phyloP scores from a whole-genome alignment of 2,888 invertebrate genomes.

The Incurvaria masculella region DNA sequence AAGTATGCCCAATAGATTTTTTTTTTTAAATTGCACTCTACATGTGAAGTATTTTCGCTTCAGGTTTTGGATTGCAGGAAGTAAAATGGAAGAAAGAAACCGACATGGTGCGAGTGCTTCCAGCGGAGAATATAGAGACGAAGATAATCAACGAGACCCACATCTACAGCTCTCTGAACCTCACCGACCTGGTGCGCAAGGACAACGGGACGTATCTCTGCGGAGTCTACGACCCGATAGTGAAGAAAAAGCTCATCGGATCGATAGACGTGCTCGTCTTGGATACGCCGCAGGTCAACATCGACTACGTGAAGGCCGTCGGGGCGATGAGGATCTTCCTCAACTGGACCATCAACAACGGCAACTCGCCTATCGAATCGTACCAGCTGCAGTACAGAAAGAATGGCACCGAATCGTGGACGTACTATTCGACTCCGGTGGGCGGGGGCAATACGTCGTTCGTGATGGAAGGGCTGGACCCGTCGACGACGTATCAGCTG shows the following conservation, averaged over 20 bases:
- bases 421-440: conserved; percentile 58
- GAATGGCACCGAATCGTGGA: conserved; percentile 52
- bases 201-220: conserved; percentile 64
- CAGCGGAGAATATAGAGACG: conserved; percentile 9
- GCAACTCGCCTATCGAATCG: conserved; percentile 64
- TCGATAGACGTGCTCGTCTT: conserved; percentile 57
- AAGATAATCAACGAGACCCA: conserved; percentile 51
- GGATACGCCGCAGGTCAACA: conserved; percentile 66
- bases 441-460: conserved; percentile 64
- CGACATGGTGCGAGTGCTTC: not conserved
- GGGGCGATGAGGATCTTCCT: conserved; percentile 72
- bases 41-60: not conserved
- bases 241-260: conserved; percentile 37
- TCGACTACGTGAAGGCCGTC: conserved; percentile 72
- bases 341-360: conserved; percentile 78
- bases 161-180: conserved; percentile 52
- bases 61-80: not conserved
- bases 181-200: conserved; percentile 58
- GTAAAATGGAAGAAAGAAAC: not conserved
- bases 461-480: conserved; percentile 63
- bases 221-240: conserved; percentile 28
- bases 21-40: too few species aligned
- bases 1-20: too few species aligned
- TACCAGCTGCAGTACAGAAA: conserved; percentile 58
- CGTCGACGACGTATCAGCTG: conserved; percentile 64